Evolutionary conservation across 2,113 vertebrate species (phyloP), one percentile per base, ranked within the genome.

Genomic region (Mungos mungo): DNA sequence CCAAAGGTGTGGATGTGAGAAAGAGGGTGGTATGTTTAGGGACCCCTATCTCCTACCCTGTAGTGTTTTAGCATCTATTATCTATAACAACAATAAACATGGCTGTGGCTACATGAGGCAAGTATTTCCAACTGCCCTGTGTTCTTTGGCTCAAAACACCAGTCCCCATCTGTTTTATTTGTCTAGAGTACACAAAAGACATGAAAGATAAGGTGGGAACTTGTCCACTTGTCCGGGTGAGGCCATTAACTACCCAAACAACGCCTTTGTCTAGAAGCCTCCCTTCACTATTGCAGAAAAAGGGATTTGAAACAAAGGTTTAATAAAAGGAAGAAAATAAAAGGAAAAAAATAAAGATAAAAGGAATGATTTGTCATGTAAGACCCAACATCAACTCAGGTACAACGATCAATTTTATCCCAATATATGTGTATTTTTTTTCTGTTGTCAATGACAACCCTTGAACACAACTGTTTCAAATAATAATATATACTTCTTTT

Each of bases 161-260:
- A 7, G 54, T 89, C 72, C 54, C 54, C 89, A 95, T 96, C 68
- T 96, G 79, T 95, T 96, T 90, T 87, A 84, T 95, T 97, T 98
- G 94, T 97, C 94, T 92, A 93, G 83, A 95, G 77, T 81, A 97
- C 74, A 97, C 92, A 98, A 95, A 96, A 50, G 81, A 96, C 80
- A 57, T 66, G 14, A 96, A 93, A 83, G 93, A 92, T 95, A 96
- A 57, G 74, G 96, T 95, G 89, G 94, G 80, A 98, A 97, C 90
- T 96, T 88, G 83, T 84, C 80, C 35, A 97, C 90, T 96, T 88
- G 83, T 84, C 80, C 35, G 15, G 77, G 92, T 96, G 93, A 95
- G 90, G 38, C 50, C 79, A 60, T 69, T 96, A 79, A 50, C 65
- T 27, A 93, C 31, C 29, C 82, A 91, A 88, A 96, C 45, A 93